Evolutionary conservation across 2,797 vertebrate genomes (phyloP), one percentile per base, ranked within the genome.

Genomic region (Mionectes olivaceus): DNA sequence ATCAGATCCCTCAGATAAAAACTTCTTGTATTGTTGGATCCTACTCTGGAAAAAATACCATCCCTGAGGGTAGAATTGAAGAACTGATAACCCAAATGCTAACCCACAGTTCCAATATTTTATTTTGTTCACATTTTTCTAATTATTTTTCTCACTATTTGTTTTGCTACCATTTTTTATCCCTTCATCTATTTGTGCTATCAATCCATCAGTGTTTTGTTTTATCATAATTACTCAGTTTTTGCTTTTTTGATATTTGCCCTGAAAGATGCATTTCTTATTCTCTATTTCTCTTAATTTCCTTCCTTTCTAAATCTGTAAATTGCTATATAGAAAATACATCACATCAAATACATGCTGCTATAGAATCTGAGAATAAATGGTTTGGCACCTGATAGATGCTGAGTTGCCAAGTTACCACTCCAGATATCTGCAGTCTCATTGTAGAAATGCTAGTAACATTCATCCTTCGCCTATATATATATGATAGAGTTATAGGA

Each of bases 301-400:
- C 59, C 55, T 94, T 95, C 75, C 68, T 86, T 25, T 92, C 49
- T 87, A 92, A 95, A 92, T 91, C 28, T 88, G 50, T 83, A 91
- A 93, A 93, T 64, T 78, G n/a, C 64, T 78, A 8, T 73, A 39
- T 86, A 76, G 67, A 76, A 85, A 81, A 87, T 47, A 6, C 67
- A 57, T 73, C 89, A 49, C 83, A 87, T 91, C 44, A 79, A 93
- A 80, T 71, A 55, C 46, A 70, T n/a, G 32, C 64, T 69, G 61
- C 47, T 74, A 16, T 35, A 95, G 69, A 95, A 89, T 67, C 68
- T 71, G 60, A 63, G 70, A 83, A 91, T 84, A 69, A 79, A 85
- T 79, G n/a, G 61, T 50, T 93, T 94, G 88, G 77, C 90, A 89
- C 47, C 41, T 92, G 82, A 23, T 65, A 37, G 61, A 64, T 35